Base-by-base conservation (phyloP, 37 sponge, comb jelly and placozoan species). In the Lycopodina hypogea region DNA sequence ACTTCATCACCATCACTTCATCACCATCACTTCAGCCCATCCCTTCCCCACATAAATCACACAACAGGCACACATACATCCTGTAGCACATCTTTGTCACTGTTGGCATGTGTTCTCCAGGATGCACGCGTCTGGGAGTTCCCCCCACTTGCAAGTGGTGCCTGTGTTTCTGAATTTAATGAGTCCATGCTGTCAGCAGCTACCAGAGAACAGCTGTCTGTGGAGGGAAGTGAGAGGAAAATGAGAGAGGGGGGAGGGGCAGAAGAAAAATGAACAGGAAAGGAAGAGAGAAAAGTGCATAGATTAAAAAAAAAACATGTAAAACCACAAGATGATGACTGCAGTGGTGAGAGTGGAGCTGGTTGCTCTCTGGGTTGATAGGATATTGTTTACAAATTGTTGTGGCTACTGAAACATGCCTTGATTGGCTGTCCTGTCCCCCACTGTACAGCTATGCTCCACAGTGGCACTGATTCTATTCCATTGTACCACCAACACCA, bases 81-180 rank as follows among this genome's bases (percentile, higher is more conserved):
- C 45, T 81, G 68, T 42, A 81, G 72, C 37, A 63, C 64, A 42
- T 81, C 82, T 62, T 65, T 59, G 65, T 73, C 74, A 50, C 26
- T 52, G 63, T 81, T 81, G 65, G 35, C 53, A 45, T 81, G 74
- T 18, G 69, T 67, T 59, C 66, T 36, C 84, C 84, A 83, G 39
- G 77, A 75, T 36, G 78, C 72, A 17, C 72, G 72, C 39, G 50
- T 52, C 4, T 69, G 72, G 38, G 85, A 78, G 48, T 61, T 62
- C 3, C 55, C 42, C n/a, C 22, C 1, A 0, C 18, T 67, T 11
- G n/a, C 59, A 17, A 36, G 32, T 21, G 61, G 33, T 24, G 24
- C 76, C n/a, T 19, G 59, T 42, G 24, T 19, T 18, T 36, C 68
- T 38, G 53, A 37, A 0, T 61, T 56, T 65, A 52, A 38, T 0